Evolutionary conservation across 1,140 invertebrate species (phyloP).

Genomic region (Uloborus diversus): DNA sequence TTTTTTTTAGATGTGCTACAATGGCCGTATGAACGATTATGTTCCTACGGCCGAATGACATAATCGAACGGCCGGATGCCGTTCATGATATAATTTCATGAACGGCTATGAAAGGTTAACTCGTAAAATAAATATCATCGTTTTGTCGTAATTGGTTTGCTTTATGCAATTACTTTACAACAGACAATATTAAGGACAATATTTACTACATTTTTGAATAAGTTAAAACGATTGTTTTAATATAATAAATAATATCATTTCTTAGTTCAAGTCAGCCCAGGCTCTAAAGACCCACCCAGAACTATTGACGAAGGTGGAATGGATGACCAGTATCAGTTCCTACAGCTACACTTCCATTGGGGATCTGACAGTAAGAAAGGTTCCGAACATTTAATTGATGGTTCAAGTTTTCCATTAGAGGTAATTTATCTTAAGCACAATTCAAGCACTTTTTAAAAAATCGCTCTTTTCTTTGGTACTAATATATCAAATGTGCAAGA

Average conservation of each 20-base stretch:
- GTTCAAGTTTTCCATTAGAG: slow-evolving; percentile 67
- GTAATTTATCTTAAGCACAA: no score
- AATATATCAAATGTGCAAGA: no score
- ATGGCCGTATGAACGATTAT: no score
- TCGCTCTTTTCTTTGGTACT: no score
- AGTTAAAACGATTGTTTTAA: not conserved
- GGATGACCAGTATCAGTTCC: slow-evolving; percentile 76
- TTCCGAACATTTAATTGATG: slow-evolving; percentile 88
- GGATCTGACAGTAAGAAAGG: slow-evolving; percentile 81
- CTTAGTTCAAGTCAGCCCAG: slow-evolving; percentile 8
- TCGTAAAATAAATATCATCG: not conserved
- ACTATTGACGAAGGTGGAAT: slow-evolving; percentile 73
- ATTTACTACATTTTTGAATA: not conserved
- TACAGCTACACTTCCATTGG: slow-evolving; percentile 88
- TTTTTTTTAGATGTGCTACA: no score
- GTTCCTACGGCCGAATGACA: no score
- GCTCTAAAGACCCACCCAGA: slow-evolving; percentile 6
- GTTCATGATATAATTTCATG: no score
- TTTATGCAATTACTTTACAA: not conserved
- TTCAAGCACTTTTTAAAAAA: no score
- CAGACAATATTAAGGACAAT: not conserved
- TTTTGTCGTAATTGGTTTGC: not conserved
- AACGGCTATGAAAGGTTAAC: not conserved
- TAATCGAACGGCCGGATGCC: no score
- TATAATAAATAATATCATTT: not conserved